Evolutionary conservation across 2,888 invertebrate genomes (phyloP), one percentile per base, ranked within the genome.

Genomic region (Melitaea athalia): DNA sequence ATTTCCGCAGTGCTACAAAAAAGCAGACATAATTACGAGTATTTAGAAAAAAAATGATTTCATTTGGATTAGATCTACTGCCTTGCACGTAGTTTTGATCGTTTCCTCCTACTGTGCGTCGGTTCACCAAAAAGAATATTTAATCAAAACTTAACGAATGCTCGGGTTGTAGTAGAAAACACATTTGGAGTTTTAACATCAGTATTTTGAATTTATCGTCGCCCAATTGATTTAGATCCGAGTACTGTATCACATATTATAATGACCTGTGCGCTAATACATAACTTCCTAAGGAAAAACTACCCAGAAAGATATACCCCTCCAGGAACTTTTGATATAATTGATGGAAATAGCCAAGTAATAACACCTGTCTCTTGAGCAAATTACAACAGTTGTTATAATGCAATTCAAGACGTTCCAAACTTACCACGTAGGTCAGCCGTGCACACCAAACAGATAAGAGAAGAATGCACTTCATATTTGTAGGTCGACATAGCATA

Each of bases 201-300:
- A 69, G 73, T 74, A 43, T 82, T 81, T 59, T 65, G 82, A 74
- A 75, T 81, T 52, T 79, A 78, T 43, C 59, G 74, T 70, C 73
- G 68, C n/a, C 80, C 81, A 45, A 76, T 81, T 6, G 17, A 70
- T 65, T 57, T 82, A 59, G 69, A n/a, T 33, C n/a, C 15, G n/a
- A 14, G n/a, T 11, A 62, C 47, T 14, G 52, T 38, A 49, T 38
- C 52, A 38, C 14, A 38, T 50, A 24, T 62, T 62, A 62, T 38
- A 33, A 50, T 62, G 50, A 52, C 62, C 14, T 57, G 57, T 33
- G 14, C 31, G n/a, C n/a, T 57, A 57, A 14, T 57, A 31, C 57
- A 57, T n/a, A 62, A 62, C 33, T 62, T 31, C n/a, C 38, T 62
- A 31, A 49, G 62, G 50, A 78, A 33, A 67, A 64, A 76, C 63